Evolutionary conservation across 1,140 invertebrate genomes (phyloP).

Genomic region (Drosophila chauvacae): DNA sequence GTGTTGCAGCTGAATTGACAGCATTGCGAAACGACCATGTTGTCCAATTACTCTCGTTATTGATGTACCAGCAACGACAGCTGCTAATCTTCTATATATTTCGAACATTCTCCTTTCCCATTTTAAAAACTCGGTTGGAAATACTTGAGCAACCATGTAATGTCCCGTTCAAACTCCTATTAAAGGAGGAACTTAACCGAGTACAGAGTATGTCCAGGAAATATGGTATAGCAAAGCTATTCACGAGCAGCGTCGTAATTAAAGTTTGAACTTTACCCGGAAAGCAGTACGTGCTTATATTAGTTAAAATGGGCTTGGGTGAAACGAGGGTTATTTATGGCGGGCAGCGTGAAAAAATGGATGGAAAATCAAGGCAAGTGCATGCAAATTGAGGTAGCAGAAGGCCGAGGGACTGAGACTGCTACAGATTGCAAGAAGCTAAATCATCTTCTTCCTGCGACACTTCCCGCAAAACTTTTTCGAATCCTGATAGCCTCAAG

Average conservation of each 20-base stretch:
- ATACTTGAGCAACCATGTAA: not conserved
- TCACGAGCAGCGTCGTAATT: conserved; percentile 34
- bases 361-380: conserved; percentile 30
- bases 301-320: conserved; percentile 43
- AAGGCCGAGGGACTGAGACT: not conserved
- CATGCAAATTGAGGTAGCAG: conserved; percentile 65
- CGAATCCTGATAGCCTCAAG: conserved; percentile 15
- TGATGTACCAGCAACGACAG: conserved; percentile 19
- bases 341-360: not conserved
- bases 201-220: not conserved
- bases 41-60: conserved; percentile 35
- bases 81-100: conserved; percentile 7
- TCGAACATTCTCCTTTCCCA: not conserved
- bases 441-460: conserved; percentile 5
- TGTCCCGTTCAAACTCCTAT: not conserved
- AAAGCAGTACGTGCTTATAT: conserved; percentile 48
- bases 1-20: conserved; percentile 16
- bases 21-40: conserved; percentile 12
- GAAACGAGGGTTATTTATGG: not conserved
- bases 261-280: conserved; percentile 46
- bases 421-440: conserved; percentile 1
- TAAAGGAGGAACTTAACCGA: too few relatives aligned
- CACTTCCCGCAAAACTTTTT: conserved; percentile 1
- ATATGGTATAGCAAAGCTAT: not conserved
- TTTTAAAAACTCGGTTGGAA: not conserved